These are phyloP conservation scores for Cyclura pinguis DNA, from an alignment of 2,797 vertebrate genomes.

Conservation along the genomic window DNA sequence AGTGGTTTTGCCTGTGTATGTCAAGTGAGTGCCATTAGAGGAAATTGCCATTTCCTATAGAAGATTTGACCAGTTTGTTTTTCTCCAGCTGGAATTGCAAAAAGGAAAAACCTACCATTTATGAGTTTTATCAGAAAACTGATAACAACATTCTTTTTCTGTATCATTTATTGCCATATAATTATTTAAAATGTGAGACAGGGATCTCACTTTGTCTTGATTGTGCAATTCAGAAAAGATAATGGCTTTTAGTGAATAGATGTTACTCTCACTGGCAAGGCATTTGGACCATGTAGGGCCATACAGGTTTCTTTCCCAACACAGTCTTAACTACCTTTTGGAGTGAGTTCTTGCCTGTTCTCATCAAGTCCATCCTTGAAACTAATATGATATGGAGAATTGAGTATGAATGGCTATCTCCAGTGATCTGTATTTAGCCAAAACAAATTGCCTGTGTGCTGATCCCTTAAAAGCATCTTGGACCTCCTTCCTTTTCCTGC, in stretches of 20 bases:
- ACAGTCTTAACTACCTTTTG: not conserved
- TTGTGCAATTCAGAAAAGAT: not conserved
- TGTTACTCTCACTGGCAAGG: not conserved
- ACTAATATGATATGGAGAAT: not conserved
- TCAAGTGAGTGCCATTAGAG: conserved; percentile 4
- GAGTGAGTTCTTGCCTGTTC: not conserved
- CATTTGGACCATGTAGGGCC: not conserved
- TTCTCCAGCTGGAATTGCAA: not conserved
- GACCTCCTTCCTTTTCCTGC: not conserved
- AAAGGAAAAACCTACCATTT: not conserved
- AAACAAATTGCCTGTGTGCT: not conserved
- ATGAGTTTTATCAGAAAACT: not conserved
- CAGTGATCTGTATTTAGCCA: not conserved
- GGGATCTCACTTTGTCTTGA: not conserved
- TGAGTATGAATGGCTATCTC: not conserved
- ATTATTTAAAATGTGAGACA: not conserved
- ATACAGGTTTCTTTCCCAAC: no score
- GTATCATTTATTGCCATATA: not conserved
- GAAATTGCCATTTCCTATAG: conserved; percentile 6
- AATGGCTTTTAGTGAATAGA: not conserved
- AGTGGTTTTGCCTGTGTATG: not conserved
- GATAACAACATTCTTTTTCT: not conserved
- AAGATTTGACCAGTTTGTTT: not conserved
- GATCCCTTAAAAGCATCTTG: not conserved
- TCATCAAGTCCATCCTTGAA: not conserved